Base-by-base conservation (phyloP, 2,888 invertebrate genomes). In the Trilocha varians region DNA sequence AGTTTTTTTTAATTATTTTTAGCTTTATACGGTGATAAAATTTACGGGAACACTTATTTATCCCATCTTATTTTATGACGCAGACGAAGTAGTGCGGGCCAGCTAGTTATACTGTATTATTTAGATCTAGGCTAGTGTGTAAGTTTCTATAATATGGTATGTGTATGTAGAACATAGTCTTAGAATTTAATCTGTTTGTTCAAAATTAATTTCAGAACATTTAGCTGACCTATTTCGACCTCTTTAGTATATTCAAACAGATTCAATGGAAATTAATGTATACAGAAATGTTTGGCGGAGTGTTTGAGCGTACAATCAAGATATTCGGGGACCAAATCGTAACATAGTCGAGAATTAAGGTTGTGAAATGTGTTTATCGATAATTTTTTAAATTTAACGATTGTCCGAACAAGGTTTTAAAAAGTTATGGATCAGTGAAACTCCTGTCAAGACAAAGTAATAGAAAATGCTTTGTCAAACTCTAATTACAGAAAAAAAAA, bases 221-320 rank as follows among this genome's bases (percentile, higher is more conserved):
- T 32, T 36, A 15, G 3, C 17, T 14, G 11, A 34, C 13, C 15
- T 11, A 18, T 34, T 34, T 34, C 32, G n/a, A 40, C 13, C 41
- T 17, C 17, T 32, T 17, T 13, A 36, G 25, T 33, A 34, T 16
- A 43, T 39, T 16, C 17, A 36, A 40, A 44, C 40, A 38, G 35
- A 52, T 63, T 55, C 52, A 58, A 64, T 59, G 50, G 55, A 56
- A 65, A 60, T 58, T 53, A 62, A 55, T 52, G 43, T 49, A 45
- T 47, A 62, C 49, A 51, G 55, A 63, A 63, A 65, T 59, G 55
- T 62, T 57, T 50, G 49, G 45, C 44, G 44, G 54, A 63, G 65
- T 70, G 66, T 73, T 70, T 67, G 70, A 63, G 68, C 64, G 65
- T 50, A 69, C 68, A 72, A 73, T 76, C 75, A 74, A 73, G 73